A percentile compares a stretch with the other conserved stretches of the same genome.
These are phyloP conservation scores for Nansenia antarctica DNA, from an alignment of 2,113 vertebrate species.

Conservation along the genomic window DNA sequence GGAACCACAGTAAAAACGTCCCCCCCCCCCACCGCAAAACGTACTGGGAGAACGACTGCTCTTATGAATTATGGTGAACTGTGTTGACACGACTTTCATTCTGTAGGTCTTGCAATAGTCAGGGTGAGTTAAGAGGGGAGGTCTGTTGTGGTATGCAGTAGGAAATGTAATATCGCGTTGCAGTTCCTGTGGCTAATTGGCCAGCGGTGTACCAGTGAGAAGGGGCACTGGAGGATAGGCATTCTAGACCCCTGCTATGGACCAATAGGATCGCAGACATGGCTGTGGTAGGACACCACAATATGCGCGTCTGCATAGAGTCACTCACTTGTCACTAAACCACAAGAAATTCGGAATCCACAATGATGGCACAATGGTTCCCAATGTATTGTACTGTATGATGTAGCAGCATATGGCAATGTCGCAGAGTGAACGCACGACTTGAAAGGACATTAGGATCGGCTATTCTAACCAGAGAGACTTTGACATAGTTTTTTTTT, in stretches of 20 bases:
- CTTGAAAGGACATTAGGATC: not conserved
- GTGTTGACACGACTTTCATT: slow-evolving; percentile 39
- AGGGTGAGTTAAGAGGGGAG: slow-evolving; percentile 24
- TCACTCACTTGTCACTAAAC: slow-evolving; percentile 26
- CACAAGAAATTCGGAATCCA: slow-evolving; percentile 6
- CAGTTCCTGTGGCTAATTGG: slow-evolving; percentile 41
- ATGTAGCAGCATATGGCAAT: not conserved
- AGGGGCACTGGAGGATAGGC: slow-evolving; percentile 33
- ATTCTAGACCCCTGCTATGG: slow-evolving; percentile 20
- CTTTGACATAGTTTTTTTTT: too few species aligned
- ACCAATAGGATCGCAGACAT: slow-evolving; percentile 35
- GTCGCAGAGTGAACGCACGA: not conserved
- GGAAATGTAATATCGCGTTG: slow-evolving; percentile 43
- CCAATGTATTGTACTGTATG: not conserved
- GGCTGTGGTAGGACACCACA: slow-evolving; percentile 35
- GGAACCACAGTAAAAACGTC: slow-evolving; percentile 60
- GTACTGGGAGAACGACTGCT: slow-evolving; percentile 34
- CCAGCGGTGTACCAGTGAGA: slow-evolving; percentile 18
- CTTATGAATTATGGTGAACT: slow-evolving; percentile 27
- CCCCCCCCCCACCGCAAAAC: too few species aligned
- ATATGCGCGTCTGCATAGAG: slow-evolving; percentile 27
- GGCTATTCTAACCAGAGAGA: too few species aligned
- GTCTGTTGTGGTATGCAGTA: slow-evolving; percentile 25
- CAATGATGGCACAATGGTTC: not conserved
- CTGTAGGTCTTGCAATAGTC: slow-evolving; percentile 22